Evolutionary conservation across 2,797 vertebrate species (phyloP).

Genomic region (Phoebastria nigripes): DNA sequence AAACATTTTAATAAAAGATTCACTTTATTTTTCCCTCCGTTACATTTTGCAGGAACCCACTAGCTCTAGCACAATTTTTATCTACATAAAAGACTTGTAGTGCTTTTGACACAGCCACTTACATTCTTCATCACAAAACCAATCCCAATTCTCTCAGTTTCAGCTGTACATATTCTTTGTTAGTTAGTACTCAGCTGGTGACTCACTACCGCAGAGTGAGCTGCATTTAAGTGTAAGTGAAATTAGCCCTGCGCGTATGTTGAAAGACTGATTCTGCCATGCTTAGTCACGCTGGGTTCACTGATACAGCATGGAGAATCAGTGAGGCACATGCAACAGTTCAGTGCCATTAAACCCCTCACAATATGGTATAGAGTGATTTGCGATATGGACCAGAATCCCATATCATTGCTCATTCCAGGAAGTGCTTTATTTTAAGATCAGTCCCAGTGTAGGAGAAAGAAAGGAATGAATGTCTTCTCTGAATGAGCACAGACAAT

Average conservation of each 20-base stretch:
- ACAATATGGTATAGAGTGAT: background rate
- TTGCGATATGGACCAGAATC: background rate
- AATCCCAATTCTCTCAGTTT: background rate
- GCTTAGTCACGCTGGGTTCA: background rate
- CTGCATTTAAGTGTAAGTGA: background rate
- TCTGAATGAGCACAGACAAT: constrained; percentile 31
- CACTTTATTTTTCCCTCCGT: background rate
- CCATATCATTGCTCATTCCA: background rate
- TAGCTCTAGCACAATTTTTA: background rate
- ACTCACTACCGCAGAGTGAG: background rate
- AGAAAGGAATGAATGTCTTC: background rate
- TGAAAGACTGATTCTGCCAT: background rate
- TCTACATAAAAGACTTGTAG: background rate
- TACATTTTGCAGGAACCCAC: background rate
- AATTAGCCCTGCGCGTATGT: background rate
- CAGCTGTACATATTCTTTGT: background rate
- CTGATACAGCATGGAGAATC: background rate
- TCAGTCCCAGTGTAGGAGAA: background rate
- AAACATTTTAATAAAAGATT: background rate
- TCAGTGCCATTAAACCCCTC: background rate
- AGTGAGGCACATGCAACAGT: background rate
- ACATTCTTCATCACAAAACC: background rate
- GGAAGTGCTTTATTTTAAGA: constrained; percentile 28
- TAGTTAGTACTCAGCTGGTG: background rate
- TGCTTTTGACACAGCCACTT: background rate